Evolutionary conservation across 2,888 invertebrate species (phyloP), one percentile per base, ranked within the genome.

Genomic region (Aleiodes alternator): DNA sequence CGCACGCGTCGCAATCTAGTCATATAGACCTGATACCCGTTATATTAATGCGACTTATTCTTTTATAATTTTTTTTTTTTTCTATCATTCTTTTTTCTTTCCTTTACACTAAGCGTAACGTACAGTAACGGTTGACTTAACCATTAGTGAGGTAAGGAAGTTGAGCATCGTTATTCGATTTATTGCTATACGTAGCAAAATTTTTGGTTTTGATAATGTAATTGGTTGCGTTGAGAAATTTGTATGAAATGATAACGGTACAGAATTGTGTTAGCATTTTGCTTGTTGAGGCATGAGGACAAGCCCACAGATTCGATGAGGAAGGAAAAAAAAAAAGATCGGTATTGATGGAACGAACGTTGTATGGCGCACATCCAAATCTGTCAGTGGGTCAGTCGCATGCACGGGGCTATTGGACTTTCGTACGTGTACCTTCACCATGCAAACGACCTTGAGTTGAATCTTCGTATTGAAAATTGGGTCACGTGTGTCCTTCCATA

Each of bases 31-130:
- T 72, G 74, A 78, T 79, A 80, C 78, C 89, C 89, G 89, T 89
- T 89, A 89, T 86, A 82, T 87, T 89, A 89, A 88, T 89, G 84
- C 79, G 82, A 81, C 84, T 84, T 86, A 79, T 87, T 85, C 86
- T 34, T 50, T 51, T 12, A 48, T 51, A 2, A 23, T 50, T 7
- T n/a, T 59, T 59, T 7, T n/a, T 59, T 59, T 11, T 59, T 59
- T 23, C 34, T 29, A 29, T 23, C 14, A 31, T 68, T 68, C 16
- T n/a, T 43, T 43, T 64, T 48, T 48, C 11, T 48, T 59, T 56
- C 23, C 14, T 56, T 14, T 4, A 31, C 34, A n/a, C n/a, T 79
- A 82, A 81, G 81, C 79, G 80, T 82, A 81, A 82, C 80, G 82
- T 80, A 83, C 14, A 79, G 85, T 88, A 88, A 88, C 88, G 89